phyloP scores from a whole-genome alignment of 2,797 vertebrate species.

The Chelidonichthys spinosus region DNA sequence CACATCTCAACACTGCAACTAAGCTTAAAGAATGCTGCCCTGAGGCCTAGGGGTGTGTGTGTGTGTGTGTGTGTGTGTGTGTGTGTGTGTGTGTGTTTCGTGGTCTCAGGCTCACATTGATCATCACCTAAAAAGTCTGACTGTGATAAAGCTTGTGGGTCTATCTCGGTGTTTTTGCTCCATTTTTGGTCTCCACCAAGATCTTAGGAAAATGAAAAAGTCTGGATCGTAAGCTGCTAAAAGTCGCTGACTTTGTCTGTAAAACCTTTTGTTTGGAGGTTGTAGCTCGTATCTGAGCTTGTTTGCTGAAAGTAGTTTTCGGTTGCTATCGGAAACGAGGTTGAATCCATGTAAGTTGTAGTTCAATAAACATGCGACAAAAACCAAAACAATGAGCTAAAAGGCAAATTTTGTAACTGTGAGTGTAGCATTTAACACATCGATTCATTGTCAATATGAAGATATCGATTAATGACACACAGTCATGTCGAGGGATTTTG shows the following conservation, averaged over 20 bases:
- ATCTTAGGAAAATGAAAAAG: too few relatives aligned
- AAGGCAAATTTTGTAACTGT: too few relatives aligned
- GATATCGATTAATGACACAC: too few relatives aligned
- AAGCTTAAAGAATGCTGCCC: conserved; percentile 67
- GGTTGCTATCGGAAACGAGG: background rate
- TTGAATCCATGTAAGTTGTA: background rate
- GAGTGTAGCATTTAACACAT: too few relatives aligned
- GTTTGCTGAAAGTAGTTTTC: background rate
- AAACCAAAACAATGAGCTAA: background rate
- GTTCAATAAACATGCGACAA: background rate
- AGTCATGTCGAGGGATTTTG: too few relatives aligned
- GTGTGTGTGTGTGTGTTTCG: conserved; percentile 33
- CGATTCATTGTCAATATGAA: too few relatives aligned
- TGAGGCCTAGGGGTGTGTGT: conserved; percentile 42
- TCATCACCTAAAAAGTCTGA: too few relatives aligned
- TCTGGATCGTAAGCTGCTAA: background rate
- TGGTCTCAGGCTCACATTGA: background rate
- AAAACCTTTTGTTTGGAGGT: background rate
- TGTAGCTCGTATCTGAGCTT: background rate
- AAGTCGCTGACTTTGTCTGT: background rate
- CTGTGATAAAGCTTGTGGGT: background rate
- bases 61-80: conserved; percentile 38
- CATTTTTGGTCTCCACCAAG: background rate
- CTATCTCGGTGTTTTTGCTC: background rate
- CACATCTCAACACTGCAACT: conserved; percentile 43